Evolutionary conservation across 2,113 vertebrate genomes (phyloP).

Genomic region (Thermophis baileyi): DNA sequence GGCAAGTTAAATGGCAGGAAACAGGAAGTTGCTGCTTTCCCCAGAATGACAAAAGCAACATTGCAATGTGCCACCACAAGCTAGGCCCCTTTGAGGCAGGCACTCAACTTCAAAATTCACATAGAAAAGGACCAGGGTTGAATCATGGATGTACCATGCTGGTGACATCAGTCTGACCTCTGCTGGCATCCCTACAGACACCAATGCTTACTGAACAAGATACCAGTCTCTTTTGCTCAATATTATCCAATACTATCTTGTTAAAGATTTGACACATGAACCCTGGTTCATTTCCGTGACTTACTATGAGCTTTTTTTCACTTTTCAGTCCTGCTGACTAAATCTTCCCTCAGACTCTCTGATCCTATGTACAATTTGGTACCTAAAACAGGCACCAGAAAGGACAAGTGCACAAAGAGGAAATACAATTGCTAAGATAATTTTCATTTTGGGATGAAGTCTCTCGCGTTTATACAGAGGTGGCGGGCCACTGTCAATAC

Average conservation of each 20-base stretch:
- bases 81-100: not conserved
- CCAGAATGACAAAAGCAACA: not conserved
- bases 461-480: slow-evolving; percentile 19
- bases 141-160: not conserved
- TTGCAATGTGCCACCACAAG: not conserved
- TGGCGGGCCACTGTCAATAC: slow-evolving; percentile 80
- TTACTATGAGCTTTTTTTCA: not conserved
- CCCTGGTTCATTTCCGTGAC: not conserved
- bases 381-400: not conserved
- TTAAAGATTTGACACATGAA: not conserved
- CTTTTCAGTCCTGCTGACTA: not conserved
- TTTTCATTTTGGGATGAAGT: not conserved
- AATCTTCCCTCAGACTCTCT: not conserved
- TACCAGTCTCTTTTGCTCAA: not conserved
- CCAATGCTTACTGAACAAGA: not conserved
- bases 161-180: not conserved
- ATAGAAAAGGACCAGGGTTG: not conserved
- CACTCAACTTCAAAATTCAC: not conserved
- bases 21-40: not conserved
- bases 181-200: not conserved
- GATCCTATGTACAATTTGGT: not conserved
- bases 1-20: not conserved
- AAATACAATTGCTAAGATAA: not conserved
- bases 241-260: not conserved
- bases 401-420: not conserved